Percentiles rank a stretch among this genome's conserved stretches.
These are phyloP conservation scores for Porites evermanni DNA, from an alignment of 92 coral and sea anemone genomes.

Conservation along the genomic window DNA sequence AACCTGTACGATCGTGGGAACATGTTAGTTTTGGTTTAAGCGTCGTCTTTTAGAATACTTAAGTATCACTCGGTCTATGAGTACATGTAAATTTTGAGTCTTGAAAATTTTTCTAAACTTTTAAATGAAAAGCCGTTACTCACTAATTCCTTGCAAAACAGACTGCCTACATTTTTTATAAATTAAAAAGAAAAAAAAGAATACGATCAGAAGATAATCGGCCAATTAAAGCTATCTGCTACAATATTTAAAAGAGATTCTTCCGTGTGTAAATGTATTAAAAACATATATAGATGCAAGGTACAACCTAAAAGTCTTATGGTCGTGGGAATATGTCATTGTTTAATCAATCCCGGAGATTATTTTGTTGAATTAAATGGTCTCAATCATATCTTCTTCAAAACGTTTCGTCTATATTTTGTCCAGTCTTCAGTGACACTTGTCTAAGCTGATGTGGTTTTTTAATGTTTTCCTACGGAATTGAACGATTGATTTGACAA, in stretches of 20 bases:
- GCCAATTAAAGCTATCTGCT: background rate
- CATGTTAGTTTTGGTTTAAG: background rate
- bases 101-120: too few species aligned
- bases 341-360: background rate
- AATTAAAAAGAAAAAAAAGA: too few species aligned
- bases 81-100: too few species aligned
- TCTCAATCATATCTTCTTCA: background rate
- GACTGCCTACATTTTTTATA: too few species aligned
- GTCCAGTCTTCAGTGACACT: background rate
- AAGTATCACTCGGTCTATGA: too few species aligned
- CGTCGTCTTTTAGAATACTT: background rate
- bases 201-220: too few species aligned
- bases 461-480: background rate
- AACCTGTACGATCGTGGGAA: conserved; percentile 2
- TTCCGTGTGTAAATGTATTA: background rate
- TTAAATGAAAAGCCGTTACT: too few species aligned
- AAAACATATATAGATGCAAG: background rate
- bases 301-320: background rate
- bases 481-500: too few species aligned
- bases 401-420: background rate
- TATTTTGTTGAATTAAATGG: background rate
- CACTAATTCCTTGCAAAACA: too few species aligned
- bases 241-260: background rate
- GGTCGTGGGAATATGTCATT: conserved; percentile 34
- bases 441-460: too few species aligned